Evolutionary conservation across 2,888 invertebrate species (phyloP), one percentile per base, ranked within the genome.

Genomic region (Lepas anatifera): DNA sequence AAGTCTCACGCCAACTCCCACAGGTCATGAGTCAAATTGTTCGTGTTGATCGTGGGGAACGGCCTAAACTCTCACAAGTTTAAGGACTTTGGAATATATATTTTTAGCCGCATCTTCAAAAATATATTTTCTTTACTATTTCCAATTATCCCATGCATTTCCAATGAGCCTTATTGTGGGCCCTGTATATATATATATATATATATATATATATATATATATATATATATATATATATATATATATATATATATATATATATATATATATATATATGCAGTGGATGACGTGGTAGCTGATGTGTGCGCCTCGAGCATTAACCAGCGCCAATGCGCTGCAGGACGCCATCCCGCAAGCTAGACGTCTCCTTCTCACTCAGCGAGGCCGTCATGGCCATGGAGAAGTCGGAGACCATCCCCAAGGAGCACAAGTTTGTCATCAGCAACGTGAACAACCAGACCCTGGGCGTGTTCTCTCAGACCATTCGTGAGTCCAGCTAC

Each of bases 381-480:
- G 89, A 91, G 76, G 87, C 89, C 11, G 89, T 91, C 27, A 80
- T 94, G 18, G 70, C 73, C 25, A 68, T 69, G 41, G 68, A 69
- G 27, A 68, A 67, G 43, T 43, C 70, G 3, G 70, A 73, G 52
- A 70, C 70, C 70, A 92, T 95, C 77, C 95, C 96, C 0, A 92
- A 90, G 77, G 92, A 95, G 77, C 95, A 96, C 80, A 87, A 91
- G 74, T 85, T 97, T 74, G 91, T 94, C 78, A 90, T 96, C 64
- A 92, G 94, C 0, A 91, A 90, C 73, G 92, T 95, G 2, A 91
- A 91, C 0, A 87, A 90, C 75, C 96, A 96, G 81, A 92, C 92
- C 29, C 83, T 97, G 72, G 95, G 93, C 67, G 94, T 96, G 22
- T 95, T 95, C 80, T 93, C 95, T 35, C 92, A 94, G 81, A 84